These are phyloP conservation scores for human DNA, from an alignment of 2,113 vertebrate species.

Conservation along the genomic window DNA sequence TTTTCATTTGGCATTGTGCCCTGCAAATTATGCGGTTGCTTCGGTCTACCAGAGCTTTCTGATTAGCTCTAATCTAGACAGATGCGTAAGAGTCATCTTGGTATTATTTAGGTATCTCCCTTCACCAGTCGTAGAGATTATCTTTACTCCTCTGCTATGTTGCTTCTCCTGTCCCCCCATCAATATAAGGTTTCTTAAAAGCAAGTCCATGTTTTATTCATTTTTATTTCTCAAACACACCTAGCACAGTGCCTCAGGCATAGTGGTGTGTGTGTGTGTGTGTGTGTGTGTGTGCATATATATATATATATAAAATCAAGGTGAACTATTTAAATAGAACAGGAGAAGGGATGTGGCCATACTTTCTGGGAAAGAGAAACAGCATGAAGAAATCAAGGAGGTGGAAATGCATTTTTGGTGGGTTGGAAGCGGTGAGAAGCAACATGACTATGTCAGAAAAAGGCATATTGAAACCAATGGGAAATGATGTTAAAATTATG, in stretches of 20 bases:
- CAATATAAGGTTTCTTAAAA: conserved; percentile 27
- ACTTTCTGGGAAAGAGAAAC: not conserved
- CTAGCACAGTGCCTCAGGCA: not conserved
- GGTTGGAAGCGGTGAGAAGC: not conserved
- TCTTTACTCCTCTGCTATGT: not conserved
- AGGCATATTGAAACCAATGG: not conserved
- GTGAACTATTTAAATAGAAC: not conserved
- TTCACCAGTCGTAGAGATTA: not conserved
- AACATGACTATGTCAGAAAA: not conserved
- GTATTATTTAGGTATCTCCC: not conserved
- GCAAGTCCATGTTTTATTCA: not conserved
- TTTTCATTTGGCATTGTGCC: not conserved
- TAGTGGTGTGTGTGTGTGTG: not conserved
- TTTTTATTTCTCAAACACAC: not conserved
- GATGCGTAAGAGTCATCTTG: not conserved
- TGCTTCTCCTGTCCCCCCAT: not conserved
- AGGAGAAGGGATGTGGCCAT: not conserved
- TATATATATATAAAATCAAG: not conserved
- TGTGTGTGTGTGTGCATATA: no score
- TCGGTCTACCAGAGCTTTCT: not conserved
- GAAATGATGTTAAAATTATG: conserved; percentile 15
- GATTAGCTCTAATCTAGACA: not conserved
- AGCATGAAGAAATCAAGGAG: not conserved
- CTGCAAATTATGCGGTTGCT: not conserved
- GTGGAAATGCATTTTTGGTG: not conserved